phyloP scores from a whole-genome alignment of 2,113 vertebrate species.

The Grus americana region DNA sequence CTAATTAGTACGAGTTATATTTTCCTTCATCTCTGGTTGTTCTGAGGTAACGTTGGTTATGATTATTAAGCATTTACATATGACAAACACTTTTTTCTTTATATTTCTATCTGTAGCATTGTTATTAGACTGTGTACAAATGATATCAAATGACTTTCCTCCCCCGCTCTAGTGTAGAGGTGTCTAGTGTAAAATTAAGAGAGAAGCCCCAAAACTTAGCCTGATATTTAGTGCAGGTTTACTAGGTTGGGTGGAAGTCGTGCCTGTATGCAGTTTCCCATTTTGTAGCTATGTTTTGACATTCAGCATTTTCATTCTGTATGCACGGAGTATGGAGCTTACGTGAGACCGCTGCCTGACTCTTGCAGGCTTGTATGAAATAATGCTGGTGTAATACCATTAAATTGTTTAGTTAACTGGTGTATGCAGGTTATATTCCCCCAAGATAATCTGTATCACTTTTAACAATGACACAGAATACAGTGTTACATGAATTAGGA shows the following conservation, averaged over 20 bases:
- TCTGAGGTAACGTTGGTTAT: background rate
- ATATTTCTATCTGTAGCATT: background rate
- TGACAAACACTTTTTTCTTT: background rate
- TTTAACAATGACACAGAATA: background rate
- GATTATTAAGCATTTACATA: background rate
- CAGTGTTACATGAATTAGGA: background rate
- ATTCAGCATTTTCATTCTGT: conserved; percentile 19
- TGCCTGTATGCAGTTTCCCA: background rate
- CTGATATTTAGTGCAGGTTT: background rate
- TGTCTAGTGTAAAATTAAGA: background rate
- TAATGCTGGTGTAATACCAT: conserved; percentile 32
- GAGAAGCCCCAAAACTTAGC: background rate
- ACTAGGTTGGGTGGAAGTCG: background rate
- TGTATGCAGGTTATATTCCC: conserved; percentile 64
- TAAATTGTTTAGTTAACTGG: conserved; percentile 71
- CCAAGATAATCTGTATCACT: background rate
- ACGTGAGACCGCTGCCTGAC: background rate
- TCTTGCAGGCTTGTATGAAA: background rate
- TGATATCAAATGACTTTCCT: background rate
- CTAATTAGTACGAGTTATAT: background rate
- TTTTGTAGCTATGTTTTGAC: background rate
- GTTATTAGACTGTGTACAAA: background rate
- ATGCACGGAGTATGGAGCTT: background rate
- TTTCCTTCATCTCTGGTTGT: background rate
- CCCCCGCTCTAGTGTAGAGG: background rate